phyloP scores from a whole-genome alignment of 1,140 invertebrate genomes.

The Vanessa atalanta region DNA sequence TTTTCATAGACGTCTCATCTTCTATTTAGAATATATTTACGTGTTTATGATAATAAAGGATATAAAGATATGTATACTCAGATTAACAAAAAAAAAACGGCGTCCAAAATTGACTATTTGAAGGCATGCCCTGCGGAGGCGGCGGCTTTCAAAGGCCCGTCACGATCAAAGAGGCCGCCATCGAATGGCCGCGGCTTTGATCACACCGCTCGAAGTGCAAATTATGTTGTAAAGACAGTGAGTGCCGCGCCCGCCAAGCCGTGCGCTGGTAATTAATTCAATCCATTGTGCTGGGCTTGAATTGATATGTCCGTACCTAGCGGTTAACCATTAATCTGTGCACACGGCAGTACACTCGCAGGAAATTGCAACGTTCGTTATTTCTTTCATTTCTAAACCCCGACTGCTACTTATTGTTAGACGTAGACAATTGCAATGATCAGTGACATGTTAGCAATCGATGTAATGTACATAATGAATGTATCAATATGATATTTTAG shows the following conservation, averaged over 20 bases:
- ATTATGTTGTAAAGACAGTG: conserved; percentile 81
- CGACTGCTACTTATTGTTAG: background rate
- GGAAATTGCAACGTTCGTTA: background rate
- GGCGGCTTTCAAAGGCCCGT: conserved; percentile 73
- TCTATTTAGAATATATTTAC: background rate
- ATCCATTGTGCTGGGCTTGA: conserved; percentile 48
- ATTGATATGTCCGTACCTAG: conserved; percentile 8
- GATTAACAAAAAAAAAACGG: conserved; percentile 56
- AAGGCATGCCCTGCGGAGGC: conserved; percentile 72
- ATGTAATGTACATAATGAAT: background rate
- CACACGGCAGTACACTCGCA: background rate
- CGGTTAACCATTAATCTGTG: conserved; percentile 7
- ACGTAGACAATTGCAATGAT: background rate
- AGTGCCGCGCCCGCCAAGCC: conserved; percentile 67
- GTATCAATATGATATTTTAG: too few relatives aligned
- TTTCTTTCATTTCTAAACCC: background rate
- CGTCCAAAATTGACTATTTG: conserved; percentile 76
- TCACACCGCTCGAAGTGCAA: conserved; percentile 77
- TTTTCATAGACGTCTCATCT: background rate
- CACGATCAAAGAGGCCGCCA: conserved; percentile 76
- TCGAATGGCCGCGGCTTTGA: conserved; percentile 69
- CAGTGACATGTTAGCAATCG: background rate
- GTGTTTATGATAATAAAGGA: background rate
- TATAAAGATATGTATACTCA: background rate
- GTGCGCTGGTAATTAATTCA: conserved; percentile 75